These are phyloP conservation scores for Acleris sparsana DNA, from an alignment of 2,888 invertebrate species.

Conservation along the genomic window DNA sequence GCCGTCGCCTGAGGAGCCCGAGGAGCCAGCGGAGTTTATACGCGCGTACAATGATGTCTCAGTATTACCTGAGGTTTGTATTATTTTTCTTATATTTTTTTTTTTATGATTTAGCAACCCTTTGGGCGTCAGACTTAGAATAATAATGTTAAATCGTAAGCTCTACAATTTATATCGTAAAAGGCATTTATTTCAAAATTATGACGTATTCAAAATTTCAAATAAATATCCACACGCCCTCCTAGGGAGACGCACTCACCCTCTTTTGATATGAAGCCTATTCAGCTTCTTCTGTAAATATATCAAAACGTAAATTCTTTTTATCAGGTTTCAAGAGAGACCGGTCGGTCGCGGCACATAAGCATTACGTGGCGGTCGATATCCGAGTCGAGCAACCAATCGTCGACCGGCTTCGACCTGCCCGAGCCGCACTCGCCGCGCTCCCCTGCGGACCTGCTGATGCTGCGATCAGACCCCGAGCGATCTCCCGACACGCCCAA, in stretches of 20 bases:
- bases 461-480: constrained; percentile 5
- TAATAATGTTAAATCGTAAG: too few relatives aligned
- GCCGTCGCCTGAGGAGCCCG: constrained; percentile 53
- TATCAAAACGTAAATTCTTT: too few relatives aligned
- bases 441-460: constrained; percentile 12
- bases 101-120: too few relatives aligned
- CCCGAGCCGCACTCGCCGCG: constrained; percentile 49
- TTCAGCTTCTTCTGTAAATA: too few relatives aligned
- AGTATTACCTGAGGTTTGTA: constrained; percentile 66
- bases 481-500: constrained; percentile 27
- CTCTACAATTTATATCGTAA: too few relatives aligned
- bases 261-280: too few relatives aligned
- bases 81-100: too few relatives aligned
- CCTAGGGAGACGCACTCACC: too few relatives aligned
- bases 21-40: constrained; percentile 69
- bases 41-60: constrained; percentile 66
- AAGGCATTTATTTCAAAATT: too few relatives aligned
- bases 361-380: constrained; percentile 80
- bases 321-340: constrained; percentile 62
- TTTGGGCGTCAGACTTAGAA: too few relatives aligned
- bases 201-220: too few relatives aligned
- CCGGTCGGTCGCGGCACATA: constrained; percentile 66
- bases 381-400: constrained; percentile 78
- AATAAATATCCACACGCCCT: too few relatives aligned
- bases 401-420: constrained; percentile 67